Percentiles rank a stretch among this genome's conserved stretches.
Evolutionary conservation across 2,888 invertebrate genomes (phyloP).

Genomic region (Hydropsyche betteni): DNA sequence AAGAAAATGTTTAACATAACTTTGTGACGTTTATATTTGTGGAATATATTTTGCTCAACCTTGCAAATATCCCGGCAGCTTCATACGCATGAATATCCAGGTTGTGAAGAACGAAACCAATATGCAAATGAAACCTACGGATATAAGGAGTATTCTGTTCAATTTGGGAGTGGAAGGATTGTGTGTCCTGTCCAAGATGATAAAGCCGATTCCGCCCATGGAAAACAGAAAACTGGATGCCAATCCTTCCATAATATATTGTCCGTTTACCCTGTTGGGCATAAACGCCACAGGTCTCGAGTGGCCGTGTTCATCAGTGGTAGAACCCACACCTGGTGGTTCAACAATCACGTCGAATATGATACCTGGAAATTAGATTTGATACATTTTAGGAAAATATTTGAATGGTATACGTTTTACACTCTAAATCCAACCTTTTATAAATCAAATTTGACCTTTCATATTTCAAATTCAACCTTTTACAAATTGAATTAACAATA

Average conservation of each 20-base stretch:
- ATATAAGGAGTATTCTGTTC: conserved; percentile 87
- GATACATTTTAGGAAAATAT: too few relatives aligned
- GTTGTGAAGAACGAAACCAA: conserved; percentile 94
- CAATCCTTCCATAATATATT: conserved; percentile 99
- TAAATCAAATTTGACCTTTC: too few relatives aligned
- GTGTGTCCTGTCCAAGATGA: conserved; percentile 94
- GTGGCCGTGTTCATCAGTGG: conserved; percentile 97
- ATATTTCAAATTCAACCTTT: too few relatives aligned
- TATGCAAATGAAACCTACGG: conserved; percentile 91
- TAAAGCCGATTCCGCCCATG: conserved; percentile 94
- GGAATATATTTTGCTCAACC: conserved; percentile 58
- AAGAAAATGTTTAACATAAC: conserved; percentile 8
- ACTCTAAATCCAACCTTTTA: too few relatives aligned
- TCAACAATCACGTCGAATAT: conserved; percentile 99
- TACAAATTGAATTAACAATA: too few relatives aligned
- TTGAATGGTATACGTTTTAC: too few relatives aligned
- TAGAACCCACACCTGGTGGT: conserved; percentile 97
- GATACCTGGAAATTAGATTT: conserved; percentile 74
- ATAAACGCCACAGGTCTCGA: conserved; percentile 97
- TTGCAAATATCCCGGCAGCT: conserved; percentile 86
- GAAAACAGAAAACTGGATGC: conserved; percentile 98
- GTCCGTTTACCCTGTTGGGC: conserved; percentile 98
- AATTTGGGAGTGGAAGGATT: conserved; percentile 88
- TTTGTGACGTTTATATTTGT: conserved; percentile 23
- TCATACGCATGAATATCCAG: conserved; percentile 99